Evolutionary conservation across 92 coral and sea anemone genomes (phyloP), one percentile per base, ranked within the genome.

Genomic region (Galaxea fascicularis): DNA sequence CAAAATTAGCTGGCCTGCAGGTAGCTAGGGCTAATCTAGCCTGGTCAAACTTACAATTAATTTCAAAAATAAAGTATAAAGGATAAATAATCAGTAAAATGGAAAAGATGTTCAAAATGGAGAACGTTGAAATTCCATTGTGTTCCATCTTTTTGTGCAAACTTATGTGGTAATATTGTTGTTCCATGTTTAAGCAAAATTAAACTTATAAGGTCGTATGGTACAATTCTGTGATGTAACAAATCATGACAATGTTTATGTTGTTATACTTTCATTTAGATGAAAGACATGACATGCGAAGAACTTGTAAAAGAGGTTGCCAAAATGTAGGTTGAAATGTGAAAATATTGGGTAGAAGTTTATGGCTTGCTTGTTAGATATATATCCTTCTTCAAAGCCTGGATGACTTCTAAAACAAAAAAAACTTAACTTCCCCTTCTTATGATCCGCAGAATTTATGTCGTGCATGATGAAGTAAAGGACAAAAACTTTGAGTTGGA

Each of bases 291-390:
- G 93, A 90, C 99, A 1, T 91, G 97, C 30, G 88, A 91, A 77
- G 99, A 96, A 60, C 87, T 91, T 59, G 99, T 96, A 58, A 96
- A 96, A 82, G 99, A 96, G 85, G 95, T 94, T 62, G 99, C 99
- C 15, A 96, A 96, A 96, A 96, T 96, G 99, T 96, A 89, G 79
- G 99, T 89, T 87, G 71, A 9, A 60, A 35, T 18, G 17, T 13
- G 0, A 7, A 31, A 44, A 18, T 20, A 8, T 14, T 54, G 16
- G 35, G 2, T 2, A 35, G 41, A 35, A 35, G 41, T 35, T 35
- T 35, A 35, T 2, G 2, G 41, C 41, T 35, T 2, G 41, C 41
- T 35, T 35, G 41, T 35, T 35, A 2, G 6, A 35, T 35, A 35
- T 35, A 35, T 6, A 2, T 35, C 41, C 41, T 35, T 35, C 41